phyloP scores from a whole-genome alignment of 2,797 vertebrate species.

The Crocodylus rhombifer region DNA sequence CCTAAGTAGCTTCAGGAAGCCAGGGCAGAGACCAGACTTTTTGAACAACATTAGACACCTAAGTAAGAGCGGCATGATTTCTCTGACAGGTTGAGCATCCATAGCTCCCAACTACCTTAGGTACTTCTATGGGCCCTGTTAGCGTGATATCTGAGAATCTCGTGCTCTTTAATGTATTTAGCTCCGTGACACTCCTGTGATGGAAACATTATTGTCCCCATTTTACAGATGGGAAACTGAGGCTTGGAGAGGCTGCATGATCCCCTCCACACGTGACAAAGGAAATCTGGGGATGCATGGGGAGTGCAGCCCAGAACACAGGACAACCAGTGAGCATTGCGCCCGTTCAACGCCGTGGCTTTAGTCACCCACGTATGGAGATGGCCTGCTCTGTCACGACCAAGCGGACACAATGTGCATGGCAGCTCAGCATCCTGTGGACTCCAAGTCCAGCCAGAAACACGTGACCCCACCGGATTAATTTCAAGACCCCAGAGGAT shows the following conservation, averaged over 20 bases:
- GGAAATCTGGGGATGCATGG: neutral
- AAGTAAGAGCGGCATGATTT: neutral
- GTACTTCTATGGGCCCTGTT: neutral
- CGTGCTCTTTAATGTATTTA: neutral
- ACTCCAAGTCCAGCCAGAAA: no score
- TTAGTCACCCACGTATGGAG: neutral
- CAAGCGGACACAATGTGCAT: accelerated
- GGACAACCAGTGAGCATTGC: neutral
- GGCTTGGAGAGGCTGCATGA: neutral
- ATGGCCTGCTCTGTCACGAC: neutral
- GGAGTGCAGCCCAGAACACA: neutral
- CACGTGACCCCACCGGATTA: neutral
- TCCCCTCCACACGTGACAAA: neutral
- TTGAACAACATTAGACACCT: neutral
- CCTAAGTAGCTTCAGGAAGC: neutral
- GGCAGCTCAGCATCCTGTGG: neutral
- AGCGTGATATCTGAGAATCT: accelerated
- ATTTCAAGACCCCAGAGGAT: neutral
- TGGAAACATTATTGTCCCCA: neutral
- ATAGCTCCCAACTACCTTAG: neutral
- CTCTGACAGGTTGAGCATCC: neutral
- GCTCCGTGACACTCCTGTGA: neutral
- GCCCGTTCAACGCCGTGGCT: neutral
- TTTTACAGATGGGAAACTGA: neutral
- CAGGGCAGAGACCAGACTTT: neutral